Base-by-base conservation (phyloP, 2,888 invertebrate species). In the Dexiosoma caninum region DNA sequence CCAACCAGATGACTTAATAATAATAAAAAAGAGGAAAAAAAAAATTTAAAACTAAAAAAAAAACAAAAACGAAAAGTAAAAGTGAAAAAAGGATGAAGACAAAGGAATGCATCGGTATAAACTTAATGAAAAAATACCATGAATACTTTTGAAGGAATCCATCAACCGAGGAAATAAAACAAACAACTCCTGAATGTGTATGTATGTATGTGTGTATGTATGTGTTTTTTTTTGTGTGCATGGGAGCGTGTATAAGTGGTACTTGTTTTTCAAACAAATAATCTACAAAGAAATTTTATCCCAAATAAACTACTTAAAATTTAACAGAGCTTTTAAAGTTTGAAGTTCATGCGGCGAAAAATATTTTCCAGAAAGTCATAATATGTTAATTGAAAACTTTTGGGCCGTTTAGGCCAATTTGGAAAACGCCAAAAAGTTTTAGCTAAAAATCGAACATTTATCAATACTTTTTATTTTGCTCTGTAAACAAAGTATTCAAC, bases 51-150 rank as follows among this genome's bases (percentile, higher is more conserved):
- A 70, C 16, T n/a, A n/a, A 16, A 12, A 21, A 21, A 4, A n/a
- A 37, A 57, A 57, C n/a, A 7, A 4, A 16, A 60, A 30, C 6
- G 2, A 21, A 16, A 49, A 19, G 35, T n/a, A 44, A 14, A 42
- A 55, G n/a, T 27, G 21, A 5, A 21, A 46, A 44, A 30, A 14
- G 1, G 12, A 40, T 32, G 14, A 32, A 72, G 32, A 23, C 42
- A 72, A 62, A 62, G 44, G 53, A 62, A 72, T 72, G 62, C 51
- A 9, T 42, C 51, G 16, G 32, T 32, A 51, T 35, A 32, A 75
- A 51, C 23, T 75, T 59, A 75, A 75, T 75, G 62, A 40, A 67
- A 75, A 75, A 67, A 75, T 75, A 42, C 75, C 75, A 59, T 59
- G 51, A 59, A 67, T 75, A 51, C 51, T 75, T 75, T 53, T 46